Evolutionary conservation across 2,888 invertebrate genomes (phyloP), one percentile per base, ranked within the genome.

Genomic region (Erynnis tages): DNA sequence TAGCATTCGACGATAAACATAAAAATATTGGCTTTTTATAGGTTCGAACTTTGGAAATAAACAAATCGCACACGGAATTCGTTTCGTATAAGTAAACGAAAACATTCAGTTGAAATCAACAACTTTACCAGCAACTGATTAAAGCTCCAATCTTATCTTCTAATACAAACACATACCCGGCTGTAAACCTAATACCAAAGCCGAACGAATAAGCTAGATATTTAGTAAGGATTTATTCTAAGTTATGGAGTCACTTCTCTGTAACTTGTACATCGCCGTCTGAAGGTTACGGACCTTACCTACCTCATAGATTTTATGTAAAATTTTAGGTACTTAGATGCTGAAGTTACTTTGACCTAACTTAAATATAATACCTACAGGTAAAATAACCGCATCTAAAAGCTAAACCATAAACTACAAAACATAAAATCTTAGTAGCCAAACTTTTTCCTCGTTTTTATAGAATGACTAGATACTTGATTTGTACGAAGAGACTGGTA

Each of bases 211-310:
- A 47, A 45, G 25, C 30, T 38, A 38, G 14, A 47, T 29, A 21
- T 13, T 38, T 47, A 47, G 13, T 38, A 30, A 38, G 27, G 38
- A 47, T 38, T 27, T 47, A 47, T 29, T 47, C 30, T 38, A 47
- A 47, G 37, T 47, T 37, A 47, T 46, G 16, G 37, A 47, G 19
- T 29, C 35, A 38, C 27, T 47, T 13, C 7, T 13, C 25, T 25
- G 29, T 16, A 45, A 45, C 14, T 35, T 45, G 7, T 13, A 13
- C 25, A n/a, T 25, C 25, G 23, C n/a, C 14, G 2, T 11, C 29
- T 17, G 11, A 23, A 44, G 17, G 34, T 45, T 45, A 10, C 21
- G 19, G 19, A 4, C 13, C 8, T 40, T 14, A 30, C 17, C n/a
- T n/a, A n/a, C n/a, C n/a, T n/a, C n/a, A n/a, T n/a, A n/a, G n/a